Evolutionary conservation across 1,140 invertebrate species (phyloP).

Genomic region (Papilio machaon): DNA sequence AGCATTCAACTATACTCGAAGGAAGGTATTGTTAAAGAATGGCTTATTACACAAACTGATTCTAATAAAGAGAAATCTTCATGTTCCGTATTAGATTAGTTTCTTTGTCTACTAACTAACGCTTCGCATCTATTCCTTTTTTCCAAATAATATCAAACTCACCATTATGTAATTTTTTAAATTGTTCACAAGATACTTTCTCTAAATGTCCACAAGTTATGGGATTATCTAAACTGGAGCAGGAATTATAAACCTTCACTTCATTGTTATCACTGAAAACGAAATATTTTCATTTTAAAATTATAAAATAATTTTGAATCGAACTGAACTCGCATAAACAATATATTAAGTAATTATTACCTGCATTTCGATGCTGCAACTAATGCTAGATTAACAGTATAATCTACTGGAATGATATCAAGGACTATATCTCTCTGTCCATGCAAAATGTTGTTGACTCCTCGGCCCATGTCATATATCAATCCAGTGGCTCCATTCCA

Average conservation of each 20-base stretch:
- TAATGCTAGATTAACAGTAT: conserved; percentile 88
- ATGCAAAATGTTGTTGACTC: conserved; percentile 85
- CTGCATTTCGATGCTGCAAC: conserved; percentile 79
- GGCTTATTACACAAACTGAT: no score
- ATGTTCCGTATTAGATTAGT: no score
- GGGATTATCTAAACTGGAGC: conserved; percentile 42
- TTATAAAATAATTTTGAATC: no score
- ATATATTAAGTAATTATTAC: conserved; percentile 12
- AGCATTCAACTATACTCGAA: no score
- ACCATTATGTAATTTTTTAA: background rate
- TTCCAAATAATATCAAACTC: background rate
- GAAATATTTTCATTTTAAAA: background rate
- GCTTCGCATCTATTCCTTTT: no score
- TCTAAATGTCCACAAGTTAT: conserved; percentile 34
- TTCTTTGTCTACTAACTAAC: no score
- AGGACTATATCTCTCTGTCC: conserved; percentile 75
- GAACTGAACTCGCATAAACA: background rate
- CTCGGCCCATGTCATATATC: conserved; percentile 84
- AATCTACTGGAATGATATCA: conserved; percentile 91
- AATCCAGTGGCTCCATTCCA: conserved; percentile 90
- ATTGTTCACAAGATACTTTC: background rate
- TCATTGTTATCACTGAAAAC: conserved; percentile 28
- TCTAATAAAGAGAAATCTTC: no score
- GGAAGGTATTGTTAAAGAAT: no score
- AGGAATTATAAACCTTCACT: conserved; percentile 44